Base-by-base conservation (phyloP, 2,888 invertebrate species). In the Tineola bisselliella region DNA sequence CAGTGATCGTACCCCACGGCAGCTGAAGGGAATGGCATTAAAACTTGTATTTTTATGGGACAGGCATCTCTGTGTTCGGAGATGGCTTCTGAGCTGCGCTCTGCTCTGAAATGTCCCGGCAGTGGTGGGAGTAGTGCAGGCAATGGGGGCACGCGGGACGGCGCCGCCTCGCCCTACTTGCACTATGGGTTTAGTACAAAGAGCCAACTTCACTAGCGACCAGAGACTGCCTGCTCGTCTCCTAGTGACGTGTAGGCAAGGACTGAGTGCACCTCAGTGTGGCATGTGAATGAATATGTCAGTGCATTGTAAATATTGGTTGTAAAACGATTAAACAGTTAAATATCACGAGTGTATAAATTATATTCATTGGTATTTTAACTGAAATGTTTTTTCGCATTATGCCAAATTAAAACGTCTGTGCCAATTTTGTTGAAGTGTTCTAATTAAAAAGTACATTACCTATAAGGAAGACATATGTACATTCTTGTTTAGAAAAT, bases 11-110 rank as follows among this genome's bases (percentile, higher is more conserved):
- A 25, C 25, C 25, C 6, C 6, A 25, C 25, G 25, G 6, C 25
- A 44, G 13, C 19, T 31, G 13, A 58, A 58, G 13, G 13, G 15
- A 59, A 17, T 19, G n/a, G 44, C 59, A 59, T 59, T 59, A 59
- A 44, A 59, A 44, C 44, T 44, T 58, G 58, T 8, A 58, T 30
- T 38, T 58, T 38, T 33, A 58, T 58, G 33, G 58, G 4, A n/a
- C 87, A 93, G 92, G 90, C 90, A 64, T 91, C 92, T 62, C 87
- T 92, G 68, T 91, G 91, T 78, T 89, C 91, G 68, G 92, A 92
- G 84, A 92, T 93, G 91, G 90, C 91, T 63, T 89, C 90, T 63
- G 93, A 93, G 77, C 86, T 92, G 67, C 89, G 90, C 66, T 91
- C 91, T 67, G 91, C 91, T 63, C 77, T 93, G 69, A 90, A 91